Evolutionary conservation across 2,888 invertebrate genomes (phyloP), one percentile per base, ranked within the genome.

Genomic region (Apamea sordens): DNA sequence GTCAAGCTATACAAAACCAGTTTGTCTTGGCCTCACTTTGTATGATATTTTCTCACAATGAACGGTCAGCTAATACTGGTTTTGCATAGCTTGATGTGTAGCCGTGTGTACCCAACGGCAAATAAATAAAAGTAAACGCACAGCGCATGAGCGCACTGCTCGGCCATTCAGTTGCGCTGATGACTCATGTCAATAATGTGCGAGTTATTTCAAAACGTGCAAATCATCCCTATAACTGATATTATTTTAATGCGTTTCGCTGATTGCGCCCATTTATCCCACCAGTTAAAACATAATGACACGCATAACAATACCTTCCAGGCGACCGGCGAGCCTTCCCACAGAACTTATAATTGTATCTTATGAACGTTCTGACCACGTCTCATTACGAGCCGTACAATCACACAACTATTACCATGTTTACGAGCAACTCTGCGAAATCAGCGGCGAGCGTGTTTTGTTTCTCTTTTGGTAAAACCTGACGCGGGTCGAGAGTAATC

Each of bases 371-470:
- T 53, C 70, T 65, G 76, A 28, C 50, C 56, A 8, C 64, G 65
- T 72, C 74, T 85, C 81, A 75, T 84, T 75, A 81, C 64, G 15
- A 41, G 5, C 50, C 85, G 47, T 75, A 63, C 85, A 82, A 71
- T 82, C 76, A 76, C 56, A 82, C 77, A 32, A 69, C 75, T 65
- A 74, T 68, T 74, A 74, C 44, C 75, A 36, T 24, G 72, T 79
- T 79, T 75, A 83, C 75, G 74, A 73, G 36, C 70, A n/a, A 69
- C 74, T 63, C 28, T 59, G 76, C 53, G 61, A 47, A 67, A 59
- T 79, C 68, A 24, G 73, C 73, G 32, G 63, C 47, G 73, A 67
- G 56, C 8, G 59, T 36, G 71, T 83, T 75, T 84, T 86, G 50
- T 86, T 86, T 77, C 59, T 83, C 36, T 86, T 72, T 76, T 65